Evolutionary conservation across 2,113 vertebrate species (phyloP).

Genomic region (Cercopithecus mona): DNA sequence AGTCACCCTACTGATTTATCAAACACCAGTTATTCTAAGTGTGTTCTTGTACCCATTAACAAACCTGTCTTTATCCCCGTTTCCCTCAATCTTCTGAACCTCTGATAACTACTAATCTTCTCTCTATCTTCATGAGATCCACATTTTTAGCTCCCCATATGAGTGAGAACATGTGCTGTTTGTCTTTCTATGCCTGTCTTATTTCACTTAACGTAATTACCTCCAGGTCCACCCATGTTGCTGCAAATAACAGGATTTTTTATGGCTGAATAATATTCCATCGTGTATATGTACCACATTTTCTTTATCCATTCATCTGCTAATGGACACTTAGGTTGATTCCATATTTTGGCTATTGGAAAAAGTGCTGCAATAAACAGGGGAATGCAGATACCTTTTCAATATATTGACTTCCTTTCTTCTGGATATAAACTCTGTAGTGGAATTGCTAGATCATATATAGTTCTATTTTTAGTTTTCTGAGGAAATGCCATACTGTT

Average conservation of each 20-base stretch:
- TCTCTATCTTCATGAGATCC: neutral
- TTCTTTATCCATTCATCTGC: neutral
- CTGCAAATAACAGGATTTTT: neutral
- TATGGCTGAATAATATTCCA: neutral
- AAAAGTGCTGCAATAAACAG: neutral
- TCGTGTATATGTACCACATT: neutral
- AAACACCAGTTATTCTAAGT: no score
- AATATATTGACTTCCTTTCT: neutral
- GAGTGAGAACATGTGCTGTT: neutral
- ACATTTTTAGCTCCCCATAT: neutral
- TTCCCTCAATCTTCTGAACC: neutral
- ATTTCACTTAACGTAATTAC: neutral
- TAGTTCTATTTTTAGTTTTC: neutral
- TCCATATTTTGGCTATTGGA: neutral
- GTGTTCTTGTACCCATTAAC: neutral
- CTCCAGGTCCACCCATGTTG: neutral
- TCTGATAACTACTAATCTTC: neutral
- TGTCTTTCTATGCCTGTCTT: neutral
- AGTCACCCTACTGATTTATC: no score
- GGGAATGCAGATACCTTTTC: neutral
- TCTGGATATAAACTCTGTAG: neutral
- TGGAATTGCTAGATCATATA: neutral
- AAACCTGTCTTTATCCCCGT: neutral
- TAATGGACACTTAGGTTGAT: neutral
- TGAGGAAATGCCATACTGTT: neutral